These are phyloP conservation scores for Escarpia spicata DNA, from an alignment of 2,888 invertebrate genomes.

Conservation along the genomic window DNA sequence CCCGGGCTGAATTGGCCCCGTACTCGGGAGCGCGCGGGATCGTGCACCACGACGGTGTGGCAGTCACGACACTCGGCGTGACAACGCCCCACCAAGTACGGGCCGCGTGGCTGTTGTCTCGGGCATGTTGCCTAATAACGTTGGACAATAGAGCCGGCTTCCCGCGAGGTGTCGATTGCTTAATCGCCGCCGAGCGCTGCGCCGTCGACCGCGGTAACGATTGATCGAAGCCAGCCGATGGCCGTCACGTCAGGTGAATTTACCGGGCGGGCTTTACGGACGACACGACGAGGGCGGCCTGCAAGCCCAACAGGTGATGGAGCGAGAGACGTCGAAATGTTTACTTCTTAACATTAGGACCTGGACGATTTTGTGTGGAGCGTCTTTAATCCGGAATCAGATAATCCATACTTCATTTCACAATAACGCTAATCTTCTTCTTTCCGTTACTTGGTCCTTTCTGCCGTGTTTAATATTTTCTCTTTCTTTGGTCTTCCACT, in stretches of 20 bases:
- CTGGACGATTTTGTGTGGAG: too few species aligned
- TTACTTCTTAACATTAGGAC: not conserved
- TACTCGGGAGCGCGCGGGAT: not conserved
- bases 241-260: not conserved
- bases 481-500: too few species aligned
- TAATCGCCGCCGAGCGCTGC: not conserved
- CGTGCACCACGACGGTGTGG: not conserved
- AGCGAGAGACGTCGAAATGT: not conserved
- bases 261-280: constrained; percentile 14
- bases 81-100: not conserved
- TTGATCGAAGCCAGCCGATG: not conserved
- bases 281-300: not conserved
- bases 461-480: too few species aligned
- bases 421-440: too few species aligned
- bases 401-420: too few species aligned
- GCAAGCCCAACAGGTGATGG: not conserved
- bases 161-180: constrained; percentile 13
- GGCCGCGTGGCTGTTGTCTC: constrained; percentile 8
- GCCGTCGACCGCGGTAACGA: not conserved
- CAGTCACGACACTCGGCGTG: not conserved
- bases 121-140: not conserved
- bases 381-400: too few species aligned
- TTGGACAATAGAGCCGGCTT: not conserved
- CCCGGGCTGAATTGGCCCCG: not conserved
- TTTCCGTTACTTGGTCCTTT: too few species aligned